Conservation (phyloP, 2,113 vertebrate species). For the Saiga tatarica region DNA sequence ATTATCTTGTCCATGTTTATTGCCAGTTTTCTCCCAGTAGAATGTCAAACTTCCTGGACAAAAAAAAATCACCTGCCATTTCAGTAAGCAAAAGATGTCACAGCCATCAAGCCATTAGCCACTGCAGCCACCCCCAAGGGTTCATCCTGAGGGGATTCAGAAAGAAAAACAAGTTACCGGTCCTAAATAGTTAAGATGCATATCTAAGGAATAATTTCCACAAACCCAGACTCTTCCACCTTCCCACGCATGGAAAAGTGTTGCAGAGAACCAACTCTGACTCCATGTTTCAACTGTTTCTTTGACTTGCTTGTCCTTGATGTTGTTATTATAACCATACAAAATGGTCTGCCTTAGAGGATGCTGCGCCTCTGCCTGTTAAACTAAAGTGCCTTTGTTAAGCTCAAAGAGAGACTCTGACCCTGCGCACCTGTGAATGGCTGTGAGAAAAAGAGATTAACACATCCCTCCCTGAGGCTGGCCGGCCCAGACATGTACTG, state of each 20-base stretch:
- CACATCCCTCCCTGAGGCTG: background rate
- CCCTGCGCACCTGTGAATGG: background rate
- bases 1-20: background rate
- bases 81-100: background rate
- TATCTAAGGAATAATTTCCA: background rate
- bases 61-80: background rate
- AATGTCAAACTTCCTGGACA: background rate
- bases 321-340: background rate
- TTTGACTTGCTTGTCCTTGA: background rate
- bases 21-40: background rate
- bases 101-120: background rate
- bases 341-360: background rate
- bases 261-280: background rate
- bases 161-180: background rate
- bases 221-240: background rate
- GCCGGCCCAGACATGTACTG: background rate
- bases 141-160: background rate
- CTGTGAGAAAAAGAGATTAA: background rate
- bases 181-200: background rate
- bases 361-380: background rate
- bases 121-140: background rate
- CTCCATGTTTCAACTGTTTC: background rate
- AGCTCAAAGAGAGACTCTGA: background rate
- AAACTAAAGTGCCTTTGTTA: background rate
- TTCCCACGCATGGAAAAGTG: background rate